Evolutionary conservation across 2,113 vertebrate species (phyloP), one percentile per base, ranked within the genome.

Genomic region (Colaptes auratus): DNA sequence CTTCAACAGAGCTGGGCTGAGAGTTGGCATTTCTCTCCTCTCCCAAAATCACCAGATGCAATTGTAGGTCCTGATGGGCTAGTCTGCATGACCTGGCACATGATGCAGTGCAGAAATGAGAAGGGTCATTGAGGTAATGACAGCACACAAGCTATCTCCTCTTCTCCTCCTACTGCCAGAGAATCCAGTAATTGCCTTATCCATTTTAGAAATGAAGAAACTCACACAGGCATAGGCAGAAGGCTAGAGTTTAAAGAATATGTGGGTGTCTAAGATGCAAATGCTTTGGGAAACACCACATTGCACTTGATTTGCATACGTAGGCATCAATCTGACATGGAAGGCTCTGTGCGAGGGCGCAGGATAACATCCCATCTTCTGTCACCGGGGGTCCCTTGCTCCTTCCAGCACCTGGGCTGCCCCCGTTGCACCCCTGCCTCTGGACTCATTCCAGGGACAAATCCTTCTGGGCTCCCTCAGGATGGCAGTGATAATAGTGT

Each of bases 241-340:
- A 36, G 28, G 52, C 15, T 72, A 87, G 82, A 75, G 48, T 76
- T 89, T 94, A 85, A 89, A 70, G 90, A 92, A 58, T 61, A 55
- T 61, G 88, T 94, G 74, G 86, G 94, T 10, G 25, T 65, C 82
- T 82, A 79, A 88, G 67, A 90, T 80, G 90, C 55, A 96, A 88
- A 92, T 89, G 71, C 72, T 95, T 79, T 85, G 90, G 86, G 90
- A 88, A 93, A 79, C 35, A 91, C 59, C 90, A 76, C 1, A 0
- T 35, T 79, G 66, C 0, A 1, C 53, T 78, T 93, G 42, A 81
- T 94, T 93, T 94, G 82, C 82, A 93, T 91, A 58, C 42, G 61
- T 89, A 82, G 53, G 85, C 56, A 87, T 78, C 0, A 4, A 53
- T 84, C 33, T 55, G 61, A 81, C 78, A 15, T 58, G 33, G 63